Evolutionary conservation across 1,140 invertebrate species (phyloP).

Genomic region (Micrasema longulum): DNA sequence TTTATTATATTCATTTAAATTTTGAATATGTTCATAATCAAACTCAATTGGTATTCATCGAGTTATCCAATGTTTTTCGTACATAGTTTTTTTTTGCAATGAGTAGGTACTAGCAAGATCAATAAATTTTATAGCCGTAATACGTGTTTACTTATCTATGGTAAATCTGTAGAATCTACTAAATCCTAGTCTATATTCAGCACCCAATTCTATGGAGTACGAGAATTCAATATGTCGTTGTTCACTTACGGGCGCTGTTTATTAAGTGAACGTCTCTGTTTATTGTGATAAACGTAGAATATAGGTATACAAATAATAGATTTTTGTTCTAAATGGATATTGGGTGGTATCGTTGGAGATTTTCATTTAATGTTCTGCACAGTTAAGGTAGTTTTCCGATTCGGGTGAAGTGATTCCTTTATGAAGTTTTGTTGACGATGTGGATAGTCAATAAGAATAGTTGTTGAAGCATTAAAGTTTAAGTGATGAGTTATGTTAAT

Average conservation of each 20-base stretch:
- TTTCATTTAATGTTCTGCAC: constrained; percentile 28
- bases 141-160: constrained; percentile 6
- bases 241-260: constrained; percentile 13
- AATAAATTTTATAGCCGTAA: not conserved
- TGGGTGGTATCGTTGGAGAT: constrained; percentile 11
- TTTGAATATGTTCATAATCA: too few relatives aligned
- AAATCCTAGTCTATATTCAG: constrained; percentile 25
- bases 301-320: constrained; percentile 6
- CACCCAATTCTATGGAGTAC: constrained; percentile 22
- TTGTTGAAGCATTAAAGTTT: constrained; percentile 28
- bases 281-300: constrained; percentile 40
- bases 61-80: too few relatives aligned
- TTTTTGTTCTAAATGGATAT: constrained; percentile 11
- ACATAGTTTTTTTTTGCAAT: too few relatives aligned
- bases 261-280: constrained; percentile 35
- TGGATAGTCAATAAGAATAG: constrained; percentile 43
- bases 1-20: too few relatives aligned
- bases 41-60: too few relatives aligned
- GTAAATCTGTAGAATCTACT: too few relatives aligned
- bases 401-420: constrained; percentile 36
- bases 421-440: constrained; percentile 45
- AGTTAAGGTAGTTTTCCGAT: constrained; percentile 1
- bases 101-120: too few relatives aligned
- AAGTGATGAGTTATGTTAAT: constrained; percentile 37
- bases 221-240: constrained; percentile 42